Evolutionary conservation across 2,113 vertebrate species (phyloP).

Genomic region (Corvus hawaiiensis): DNA sequence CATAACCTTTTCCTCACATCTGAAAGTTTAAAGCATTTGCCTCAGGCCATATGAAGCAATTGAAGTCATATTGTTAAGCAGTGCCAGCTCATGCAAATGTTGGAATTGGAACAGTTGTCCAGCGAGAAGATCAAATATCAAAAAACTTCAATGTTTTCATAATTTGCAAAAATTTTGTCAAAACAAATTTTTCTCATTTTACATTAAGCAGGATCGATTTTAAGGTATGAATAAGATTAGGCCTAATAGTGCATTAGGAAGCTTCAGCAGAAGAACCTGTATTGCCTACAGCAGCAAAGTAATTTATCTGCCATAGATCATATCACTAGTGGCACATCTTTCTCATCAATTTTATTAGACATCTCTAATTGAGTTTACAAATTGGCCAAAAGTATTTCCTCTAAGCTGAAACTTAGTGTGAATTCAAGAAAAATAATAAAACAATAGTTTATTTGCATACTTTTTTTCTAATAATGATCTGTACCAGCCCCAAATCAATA

Average conservation of each 20-base stretch:
- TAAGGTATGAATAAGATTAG: neutral
- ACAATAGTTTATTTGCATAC: neutral
- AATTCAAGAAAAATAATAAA: neutral
- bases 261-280: neutral
- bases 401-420: neutral
- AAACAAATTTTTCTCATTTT: neutral
- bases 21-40: neutral
- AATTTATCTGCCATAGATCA: neutral
- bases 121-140: neutral
- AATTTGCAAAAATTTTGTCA: neutral
- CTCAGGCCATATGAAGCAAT: neutral
- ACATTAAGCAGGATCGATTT: neutral
- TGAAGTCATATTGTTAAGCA: neutral
- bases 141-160: neutral
- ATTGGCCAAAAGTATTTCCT: neutral
- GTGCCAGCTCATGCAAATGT: neutral
- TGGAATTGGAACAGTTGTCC: neutral
- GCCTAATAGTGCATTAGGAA: neutral
- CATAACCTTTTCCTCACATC: neutral
- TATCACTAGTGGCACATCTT: neutral
- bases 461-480: neutral
- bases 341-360: neutral
- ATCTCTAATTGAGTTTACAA: neutral
- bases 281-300: neutral
- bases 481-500: neutral